A percentile compares a stretch with the other conserved stretches of the same genome.
These are phyloP conservation scores for Microcebus griseorufus DNA, from an alignment of 2,113 vertebrate genomes.

Conservation along the genomic window DNA sequence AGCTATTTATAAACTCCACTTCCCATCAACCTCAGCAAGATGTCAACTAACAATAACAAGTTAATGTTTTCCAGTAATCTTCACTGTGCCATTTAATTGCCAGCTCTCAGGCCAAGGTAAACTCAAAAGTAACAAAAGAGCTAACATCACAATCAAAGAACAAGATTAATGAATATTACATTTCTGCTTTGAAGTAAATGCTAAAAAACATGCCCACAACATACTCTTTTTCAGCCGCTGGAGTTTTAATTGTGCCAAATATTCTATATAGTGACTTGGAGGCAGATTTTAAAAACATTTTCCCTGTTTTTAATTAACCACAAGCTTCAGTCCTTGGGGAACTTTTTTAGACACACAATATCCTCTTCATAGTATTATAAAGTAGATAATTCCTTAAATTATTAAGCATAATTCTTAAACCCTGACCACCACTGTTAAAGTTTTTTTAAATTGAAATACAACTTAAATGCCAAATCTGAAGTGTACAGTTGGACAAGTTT, in stretches of 20 bases:
- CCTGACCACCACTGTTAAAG: background rate
- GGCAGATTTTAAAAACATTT: conserved; percentile 54
- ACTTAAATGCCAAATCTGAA: conserved; percentile 17
- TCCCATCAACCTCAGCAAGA: conserved; percentile 83
- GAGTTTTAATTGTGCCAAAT: conserved; percentile 66
- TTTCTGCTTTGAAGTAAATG: conserved; percentile 80
- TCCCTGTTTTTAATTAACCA: conserved; percentile 70
- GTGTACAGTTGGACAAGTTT: background rate
- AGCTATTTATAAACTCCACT: conserved; percentile 87
- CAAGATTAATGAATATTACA: conserved; percentile 79
- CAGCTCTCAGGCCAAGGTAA: conserved; percentile 84
- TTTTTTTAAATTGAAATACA: conserved; percentile 8
- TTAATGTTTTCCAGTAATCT: conserved; percentile 90
- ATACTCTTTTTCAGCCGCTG: conserved; percentile 44
- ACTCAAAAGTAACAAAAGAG: conserved; percentile 81
- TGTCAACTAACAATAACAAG: conserved; percentile 88
- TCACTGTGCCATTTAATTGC: conserved; percentile 84
- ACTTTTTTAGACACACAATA: conserved; percentile 52
- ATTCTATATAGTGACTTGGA: background rate
- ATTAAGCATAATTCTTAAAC: conserved; percentile 49
- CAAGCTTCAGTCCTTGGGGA: conserved; percentile 17
- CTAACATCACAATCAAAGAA: conserved; percentile 82
- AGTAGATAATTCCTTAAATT: conserved; percentile 39
- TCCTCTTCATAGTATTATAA: conserved; percentile 20
- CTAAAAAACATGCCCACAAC: conserved; percentile 72